Evolutionary conservation across 2,888 invertebrate species (phyloP), one percentile per base, ranked within the genome.

Genomic region (Pasiphila rectangulata): DNA sequence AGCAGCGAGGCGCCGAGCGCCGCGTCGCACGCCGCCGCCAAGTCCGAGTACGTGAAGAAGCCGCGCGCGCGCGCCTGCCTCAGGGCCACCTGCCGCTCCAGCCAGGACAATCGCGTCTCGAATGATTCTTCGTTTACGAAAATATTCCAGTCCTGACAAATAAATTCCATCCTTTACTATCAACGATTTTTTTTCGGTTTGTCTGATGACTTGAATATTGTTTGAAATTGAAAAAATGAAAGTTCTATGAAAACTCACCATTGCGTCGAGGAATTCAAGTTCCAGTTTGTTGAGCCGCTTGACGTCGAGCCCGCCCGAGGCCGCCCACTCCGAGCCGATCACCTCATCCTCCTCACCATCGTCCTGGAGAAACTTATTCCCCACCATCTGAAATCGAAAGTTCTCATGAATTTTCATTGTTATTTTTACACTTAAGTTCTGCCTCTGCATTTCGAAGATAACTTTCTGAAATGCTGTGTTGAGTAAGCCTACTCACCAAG

Each of bases 361-460:
- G 68, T 98, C 97, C 81, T 98, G 95, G 61, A 97, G 88, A 82
- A 96, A 98, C 89, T 99, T 99, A 67, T 96, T 97, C 42, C 98
- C 98, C 64, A 98, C 94, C 95, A 98, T 95, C 98, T 98, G 75
- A 59, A 57, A 65, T 54, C n/a, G 13, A 27, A 9, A n/a, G n/a
- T n/a, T n/a, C n/a, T n/a, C 10, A 17, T 4, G 2, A 9, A 3
- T 5, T 25, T n/a, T 6, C 1, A 4, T 21, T 1, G 12, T 6
- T 20, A 13, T n/a, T n/a, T n/a, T n/a, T n/a, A n/a, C n/a, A n/a
- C n/a, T n/a, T n/a, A n/a, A n/a, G n/a, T n/a, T n/a, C n/a, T n/a
- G n/a, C n/a, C n/a, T n/a, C n/a, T n/a, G n/a, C n/a, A n/a, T n/a
- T 7, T 36, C 0, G 2, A 36, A 5, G n/a, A 7, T 20, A 10